Conservation (phyloP, 2,797 vertebrate genomes). For the Lagorchestes hirsutus region DNA sequence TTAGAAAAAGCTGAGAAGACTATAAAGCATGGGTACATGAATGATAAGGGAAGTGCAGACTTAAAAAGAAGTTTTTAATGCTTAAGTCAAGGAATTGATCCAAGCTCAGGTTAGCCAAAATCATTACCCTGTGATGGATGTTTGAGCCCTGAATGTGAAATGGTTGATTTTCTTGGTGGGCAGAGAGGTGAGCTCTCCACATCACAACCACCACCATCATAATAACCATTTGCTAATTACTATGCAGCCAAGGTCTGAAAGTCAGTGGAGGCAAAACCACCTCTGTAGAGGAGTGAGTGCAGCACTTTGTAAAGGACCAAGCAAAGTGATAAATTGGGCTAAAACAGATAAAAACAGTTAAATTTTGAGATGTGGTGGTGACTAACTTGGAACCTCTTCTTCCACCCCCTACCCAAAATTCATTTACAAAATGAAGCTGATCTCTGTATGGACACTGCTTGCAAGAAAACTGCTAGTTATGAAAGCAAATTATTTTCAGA, state of each 20-base stretch:
- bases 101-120: background rate
- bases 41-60: background rate
- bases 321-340: background rate
- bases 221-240: slow-evolving; percentile 2
- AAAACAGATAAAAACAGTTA: background rate
- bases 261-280: background rate
- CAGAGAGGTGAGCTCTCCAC: background rate
- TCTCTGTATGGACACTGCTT: background rate
- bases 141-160: slow-evolving; percentile 25
- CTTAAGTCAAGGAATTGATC: slow-evolving; percentile 11
- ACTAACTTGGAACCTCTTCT: background rate
- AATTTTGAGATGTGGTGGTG: background rate
- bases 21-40: background rate
- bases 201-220: slow-evolving; percentile 17
- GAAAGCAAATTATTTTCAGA: background rate
- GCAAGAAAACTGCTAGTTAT: background rate
- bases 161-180: background rate
- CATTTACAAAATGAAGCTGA: background rate
- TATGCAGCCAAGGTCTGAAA: background rate
- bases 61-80: slow-evolving; percentile 2
- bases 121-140: background rate
- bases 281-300: background rate
- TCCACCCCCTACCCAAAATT: background rate
- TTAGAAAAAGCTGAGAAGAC: background rate
- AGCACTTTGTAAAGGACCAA: background rate